Percentiles rank a stretch among this genome's conserved stretches.
Evolutionary conservation across 2,888 invertebrate genomes (phyloP).

Genomic region (Nephrotoma flavescens): DNA sequence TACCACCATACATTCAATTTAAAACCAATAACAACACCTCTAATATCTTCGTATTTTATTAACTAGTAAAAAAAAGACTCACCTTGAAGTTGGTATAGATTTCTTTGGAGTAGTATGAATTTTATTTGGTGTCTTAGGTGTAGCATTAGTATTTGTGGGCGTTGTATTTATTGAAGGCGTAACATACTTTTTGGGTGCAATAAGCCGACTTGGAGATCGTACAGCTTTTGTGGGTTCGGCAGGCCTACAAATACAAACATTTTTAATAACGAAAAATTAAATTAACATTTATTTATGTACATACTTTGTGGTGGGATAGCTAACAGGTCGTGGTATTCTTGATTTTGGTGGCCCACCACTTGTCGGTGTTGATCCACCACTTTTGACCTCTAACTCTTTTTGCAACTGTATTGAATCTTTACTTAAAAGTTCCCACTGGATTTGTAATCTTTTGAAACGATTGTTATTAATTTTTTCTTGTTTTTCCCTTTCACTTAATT

Average conservation of each 20-base stretch:
- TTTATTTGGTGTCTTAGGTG: slow-evolving; percentile 9
- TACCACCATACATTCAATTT: too few species aligned
- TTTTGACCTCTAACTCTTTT: slow-evolving; percentile 28
- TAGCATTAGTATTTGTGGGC: slow-evolving; percentile 9
- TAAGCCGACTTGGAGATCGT: slow-evolving; percentile 30
- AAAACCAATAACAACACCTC: slow-evolving; percentile 4
- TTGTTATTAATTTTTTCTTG: slow-evolving; percentile 31
- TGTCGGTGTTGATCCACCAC: slow-evolving; percentile 32
- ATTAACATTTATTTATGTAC: slow-evolving; percentile 10
- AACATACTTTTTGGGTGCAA: slow-evolving; percentile 30
- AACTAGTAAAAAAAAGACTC: slow-evolving; percentile 1
- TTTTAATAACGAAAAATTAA: slow-evolving; percentile 7
- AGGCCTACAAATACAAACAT: background rate
- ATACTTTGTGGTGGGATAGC: slow-evolving; percentile 32
- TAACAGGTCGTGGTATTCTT: slow-evolving; percentile 31
- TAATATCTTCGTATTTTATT: too few species aligned
- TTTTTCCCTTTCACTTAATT: slow-evolving; percentile 16
- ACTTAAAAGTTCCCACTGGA: slow-evolving; percentile 33
- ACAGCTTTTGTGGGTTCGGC: slow-evolving; percentile 21
- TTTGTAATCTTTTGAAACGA: slow-evolving; percentile 32
- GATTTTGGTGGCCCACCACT: slow-evolving; percentile 26
- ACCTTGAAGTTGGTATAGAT: slow-evolving; percentile 28
- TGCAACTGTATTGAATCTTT: slow-evolving; percentile 29
- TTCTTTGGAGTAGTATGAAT: slow-evolving; percentile 28
- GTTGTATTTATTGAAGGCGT: slow-evolving; percentile 14